phyloP scores from a whole-genome alignment of 2,888 invertebrate genomes.

The Sialis fuliginosa region DNA sequence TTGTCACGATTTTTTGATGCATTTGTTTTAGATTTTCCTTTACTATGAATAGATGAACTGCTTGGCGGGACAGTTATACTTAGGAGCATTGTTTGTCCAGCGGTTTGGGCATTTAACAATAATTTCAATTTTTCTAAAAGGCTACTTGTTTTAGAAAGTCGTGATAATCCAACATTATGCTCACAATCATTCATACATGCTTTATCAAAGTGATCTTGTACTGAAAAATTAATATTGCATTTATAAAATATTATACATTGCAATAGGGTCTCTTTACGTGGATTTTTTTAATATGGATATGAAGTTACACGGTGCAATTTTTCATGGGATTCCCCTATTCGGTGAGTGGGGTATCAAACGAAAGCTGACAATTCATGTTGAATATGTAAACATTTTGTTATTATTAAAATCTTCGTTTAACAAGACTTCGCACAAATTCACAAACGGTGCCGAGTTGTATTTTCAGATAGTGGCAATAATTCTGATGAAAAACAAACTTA shows the following conservation, averaged over 20 bases:
- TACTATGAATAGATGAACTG: background rate
- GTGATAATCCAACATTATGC: slow-evolving; percentile 4
- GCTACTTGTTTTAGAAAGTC: slow-evolving; percentile 5
- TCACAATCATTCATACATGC: background rate
- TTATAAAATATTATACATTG: background rate
- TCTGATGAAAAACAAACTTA: too few species aligned
- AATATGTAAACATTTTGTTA: too few species aligned
- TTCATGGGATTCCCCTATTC: too few species aligned
- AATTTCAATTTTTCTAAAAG: slow-evolving; percentile 9
- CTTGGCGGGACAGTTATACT: slow-evolving; percentile 11
- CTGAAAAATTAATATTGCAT: slow-evolving; percentile 7
- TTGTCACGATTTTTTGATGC: background rate
- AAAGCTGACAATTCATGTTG: too few species aligned
- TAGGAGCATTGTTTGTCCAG: slow-evolving; percentile 11
- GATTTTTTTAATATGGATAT: too few species aligned
- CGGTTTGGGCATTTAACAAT: slow-evolving; percentile 9
- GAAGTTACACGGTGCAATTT: too few species aligned
- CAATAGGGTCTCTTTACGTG: too few species aligned
- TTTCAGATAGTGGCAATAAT: too few species aligned
- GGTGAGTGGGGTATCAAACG: too few species aligned
- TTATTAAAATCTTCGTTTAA: too few species aligned
- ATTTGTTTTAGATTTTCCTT: background rate
- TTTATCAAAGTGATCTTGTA: slow-evolving; percentile 20
- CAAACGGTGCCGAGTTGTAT: too few species aligned
- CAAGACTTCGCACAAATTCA: too few species aligned